Base-by-base conservation (phyloP, 2,113 vertebrate genomes). In the Octodon degus region DNA sequence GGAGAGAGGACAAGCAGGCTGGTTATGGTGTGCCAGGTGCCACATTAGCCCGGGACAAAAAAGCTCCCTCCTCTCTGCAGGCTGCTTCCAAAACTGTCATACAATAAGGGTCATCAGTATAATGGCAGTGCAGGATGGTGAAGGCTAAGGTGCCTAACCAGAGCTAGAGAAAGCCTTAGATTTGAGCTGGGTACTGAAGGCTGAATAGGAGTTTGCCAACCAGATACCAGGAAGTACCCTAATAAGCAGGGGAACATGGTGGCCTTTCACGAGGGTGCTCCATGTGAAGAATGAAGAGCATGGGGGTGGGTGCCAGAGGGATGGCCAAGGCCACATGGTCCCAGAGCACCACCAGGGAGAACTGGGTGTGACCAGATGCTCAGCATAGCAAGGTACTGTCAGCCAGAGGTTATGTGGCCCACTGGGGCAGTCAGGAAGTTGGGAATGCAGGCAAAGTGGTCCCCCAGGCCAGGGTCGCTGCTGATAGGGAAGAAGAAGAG, bases 151-250 rank as follows among this genome's bases (percentile, higher is more conserved):
- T 11, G 22, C 20, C 60, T 8, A 16, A 43, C 25, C n/a, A 13
- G 43, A 50, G 16, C 30, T 24, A 86, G 37, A 55, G 58, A 2
- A 43, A 70, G 16, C 37, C 50, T n/a, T 85, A 80, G 40, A 86
- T 90, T 86, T 76, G 68, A 94, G 80, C 25, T 76, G 90, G 89
- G 80, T 30, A 27, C 53, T 72, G 92, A 79, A 93, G 58, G 68
- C 10, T 77, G 27, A 65, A 16, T 53, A 81, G 70, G 91, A 94
- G 68, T 83, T 95, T 90, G 55, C 55, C 2, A 20, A 67, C 72
- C 37, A 96, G 79, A 37, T 30, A 40, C 5, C 8, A 82, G 43
- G 77, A 53, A 81, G 19, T n/a, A 50, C 77, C 27, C 50, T 11
- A 4, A 82, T 43, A 72, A 72, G 4, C 30, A 92, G 76, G 77